phyloP scores from a whole-genome alignment of 2,797 vertebrate genomes.

The Pipistrellus kuhlii region DNA sequence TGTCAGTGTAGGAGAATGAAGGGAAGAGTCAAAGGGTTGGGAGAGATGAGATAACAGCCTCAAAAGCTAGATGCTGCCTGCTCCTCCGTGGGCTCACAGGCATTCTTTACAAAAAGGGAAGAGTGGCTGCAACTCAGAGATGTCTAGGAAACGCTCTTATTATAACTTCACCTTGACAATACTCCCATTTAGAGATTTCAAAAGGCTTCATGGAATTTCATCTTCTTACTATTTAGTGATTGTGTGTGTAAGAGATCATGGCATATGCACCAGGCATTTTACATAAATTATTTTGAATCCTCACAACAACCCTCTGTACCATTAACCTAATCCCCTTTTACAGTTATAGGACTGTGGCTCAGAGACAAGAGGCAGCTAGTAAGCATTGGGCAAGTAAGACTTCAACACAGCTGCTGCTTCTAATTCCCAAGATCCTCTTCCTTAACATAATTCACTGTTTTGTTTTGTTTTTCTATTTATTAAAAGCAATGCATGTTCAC shows the following conservation, averaged over 20 bases:
- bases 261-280: neutral
- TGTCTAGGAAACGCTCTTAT: conserved; percentile 53
- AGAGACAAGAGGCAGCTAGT: conserved; percentile 10
- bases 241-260: neutral
- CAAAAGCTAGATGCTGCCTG: neutral
- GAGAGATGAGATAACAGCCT: conserved; percentile 39
- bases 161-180: conserved; percentile 36
- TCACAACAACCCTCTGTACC: neutral
- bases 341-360: neutral
- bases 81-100: neutral
- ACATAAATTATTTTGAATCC: neutral
- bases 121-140: neutral
- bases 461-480: neutral
- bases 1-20: conserved; percentile 64
- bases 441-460: neutral
- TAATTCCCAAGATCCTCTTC: conserved; percentile 32
- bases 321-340: conserved; percentile 6
- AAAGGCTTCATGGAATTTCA: conserved; percentile 24
- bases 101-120: conserved; percentile 38
- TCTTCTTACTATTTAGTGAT: conserved; percentile 1
- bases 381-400: neutral
- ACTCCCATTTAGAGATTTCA: conserved; percentile 13
- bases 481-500: conserved; percentile 14
- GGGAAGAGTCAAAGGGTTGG: conserved; percentile 53
- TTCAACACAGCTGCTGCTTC: conserved; percentile 4